Base-by-base conservation (phyloP, 64 coral and sea anemone species). In the Montipora foliosa region DNA sequence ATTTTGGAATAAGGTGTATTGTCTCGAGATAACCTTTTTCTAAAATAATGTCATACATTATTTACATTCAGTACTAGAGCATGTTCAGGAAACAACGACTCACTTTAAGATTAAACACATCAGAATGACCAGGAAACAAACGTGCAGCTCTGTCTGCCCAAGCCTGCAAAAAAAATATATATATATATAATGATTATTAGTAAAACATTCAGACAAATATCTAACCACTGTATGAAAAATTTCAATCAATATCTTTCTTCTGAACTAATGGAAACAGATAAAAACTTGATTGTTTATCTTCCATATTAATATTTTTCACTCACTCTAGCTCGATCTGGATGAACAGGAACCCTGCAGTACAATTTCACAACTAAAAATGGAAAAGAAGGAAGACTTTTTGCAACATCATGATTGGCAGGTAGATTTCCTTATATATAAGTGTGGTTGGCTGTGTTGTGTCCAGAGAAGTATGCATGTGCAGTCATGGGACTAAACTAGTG, bases 101-200 rank as follows among this genome's bases (percentile, higher is more conserved):
- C 52, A 99, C 98, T 80, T 87, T 91, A 2, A 99, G 95, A 72
- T 80, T 75, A 86, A 99, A 99, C 19, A 99, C 95, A 62, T 93
- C 98, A 80, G 89, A 67, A 81, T 99, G 95, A 14, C 95, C 98
- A 76, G 98, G 98, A 49, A 96, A 94, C 69, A 94, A 81, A 83
- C 95, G 87, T 70, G 95, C 95, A 67, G 92, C 98, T 96, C 91
- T 96, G 85, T 99, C 98, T 77, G 98, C 98, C 98, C 98, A 99
- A 47, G 95, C 98, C 98, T 99, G 47, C 52, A 57, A 49, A 78
- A 59, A 79, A 44, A 57, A 49, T 78, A 72, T 50, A 49, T 69
- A 10, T 4, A 19, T 46, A 8, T 6, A 57, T 66, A 78, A 25
- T 21, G 61, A 71, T 24, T 24, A 71, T 24, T 20, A 17, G 77